Base-by-base conservation (phyloP, 2,888 invertebrate species). In the Morpho achilles region DNA sequence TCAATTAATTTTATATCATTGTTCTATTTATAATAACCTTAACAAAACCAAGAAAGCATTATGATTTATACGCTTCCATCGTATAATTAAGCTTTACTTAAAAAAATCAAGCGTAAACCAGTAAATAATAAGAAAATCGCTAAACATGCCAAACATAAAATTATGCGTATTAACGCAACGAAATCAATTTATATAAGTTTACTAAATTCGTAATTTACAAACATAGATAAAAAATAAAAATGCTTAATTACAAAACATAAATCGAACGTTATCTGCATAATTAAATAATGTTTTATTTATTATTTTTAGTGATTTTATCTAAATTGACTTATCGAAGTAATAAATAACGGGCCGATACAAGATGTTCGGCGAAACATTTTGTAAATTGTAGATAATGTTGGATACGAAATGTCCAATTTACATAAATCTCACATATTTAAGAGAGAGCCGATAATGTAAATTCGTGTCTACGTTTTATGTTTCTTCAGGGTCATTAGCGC, bases 311-410 rank as follows among this genome's bases (percentile, higher is more conserved):
- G 47, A 47, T 47, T 47, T 47, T 47, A 47, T 47, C 47, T 47
- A 47, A 47, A 47, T 47, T 47, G 47, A 47, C 47, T 50, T 40
- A 50, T 55, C 49, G 23, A 2, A n/a, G n/a, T 43, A 42, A 55
- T 55, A 48, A 47, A 46, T 54, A n/a, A 48, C 48, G 41, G 42
- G 8, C 42, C 43, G n/a, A 54, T 55, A 43, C n/a, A 47, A 43
- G 8, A n/a, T 46, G 10, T 46, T 22, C 0, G 22, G 6, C 8
- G 40, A 7, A 46, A 8, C 23, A 22, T 54, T 54, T 54, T 47
- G 54, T 54, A 47, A 54, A 54, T 54, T 39, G 22, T n/a, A 8
- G 47, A 54, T 54, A 48, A 48, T 48, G 46, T 48, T 47, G 7
- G 40, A 48, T 40, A 42, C 46, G 45, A 9, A 32, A 32, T 32